phyloP scores from a whole-genome alignment of 2,113 vertebrate species.

The Sardina pilchardus region DNA sequence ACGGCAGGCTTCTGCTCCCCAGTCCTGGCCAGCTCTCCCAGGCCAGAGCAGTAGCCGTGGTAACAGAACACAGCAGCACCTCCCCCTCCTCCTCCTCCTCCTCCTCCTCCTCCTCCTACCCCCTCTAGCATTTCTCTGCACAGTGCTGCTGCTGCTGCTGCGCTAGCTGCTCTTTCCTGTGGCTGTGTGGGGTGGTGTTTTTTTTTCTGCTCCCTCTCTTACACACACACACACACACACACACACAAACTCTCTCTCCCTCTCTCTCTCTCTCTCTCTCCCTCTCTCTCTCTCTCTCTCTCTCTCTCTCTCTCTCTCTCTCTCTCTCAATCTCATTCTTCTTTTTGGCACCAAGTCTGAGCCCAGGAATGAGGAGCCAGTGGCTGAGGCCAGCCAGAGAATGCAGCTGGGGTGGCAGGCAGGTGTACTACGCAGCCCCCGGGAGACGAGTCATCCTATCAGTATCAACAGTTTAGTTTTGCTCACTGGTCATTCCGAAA shows the following conservation, averaged over 20 bases:
- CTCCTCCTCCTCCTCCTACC: background rate
- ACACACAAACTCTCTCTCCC: background rate
- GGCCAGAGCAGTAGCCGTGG: slow-evolving; percentile 45
- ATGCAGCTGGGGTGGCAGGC: slow-evolving; percentile 4
- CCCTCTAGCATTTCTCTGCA: slow-evolving; percentile 11
- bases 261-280: background rate
- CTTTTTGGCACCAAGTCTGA: background rate
- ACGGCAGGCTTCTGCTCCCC: background rate
- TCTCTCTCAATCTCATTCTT: background rate
- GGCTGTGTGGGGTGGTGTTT: background rate
- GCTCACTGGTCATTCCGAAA: background rate
- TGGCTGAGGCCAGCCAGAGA: background rate
- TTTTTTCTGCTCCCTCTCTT: background rate
- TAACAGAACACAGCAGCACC: slow-evolving; percentile 47
- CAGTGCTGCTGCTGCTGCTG: background rate
- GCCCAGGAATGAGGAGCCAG: background rate
- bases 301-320: background rate
- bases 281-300: background rate
- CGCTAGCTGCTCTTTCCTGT: background rate
- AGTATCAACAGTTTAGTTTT: background rate
- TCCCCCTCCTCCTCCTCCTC: slow-evolving; percentile 18
- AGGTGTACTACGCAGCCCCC: background rate
- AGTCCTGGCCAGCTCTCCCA: background rate
- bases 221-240: background rate
- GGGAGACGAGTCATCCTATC: background rate